Conservation (phyloP, 2,113 vertebrate genomes). For the Hepsetus odoe region DNA sequence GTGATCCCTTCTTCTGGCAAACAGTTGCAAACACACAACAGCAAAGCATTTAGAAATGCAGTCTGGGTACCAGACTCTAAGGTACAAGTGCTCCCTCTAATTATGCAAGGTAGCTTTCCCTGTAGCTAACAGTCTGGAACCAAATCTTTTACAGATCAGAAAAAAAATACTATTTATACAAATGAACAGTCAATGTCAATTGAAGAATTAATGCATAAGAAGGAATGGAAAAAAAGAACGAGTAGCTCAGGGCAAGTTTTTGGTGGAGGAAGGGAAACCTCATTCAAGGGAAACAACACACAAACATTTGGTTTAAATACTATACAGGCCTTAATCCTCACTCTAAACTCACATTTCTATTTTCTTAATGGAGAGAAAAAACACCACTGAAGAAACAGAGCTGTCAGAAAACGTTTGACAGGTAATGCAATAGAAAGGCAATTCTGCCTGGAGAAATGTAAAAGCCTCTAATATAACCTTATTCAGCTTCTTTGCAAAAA, state of each 20-base stretch:
- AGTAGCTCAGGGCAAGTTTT: background rate
- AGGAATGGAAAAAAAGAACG: background rate
- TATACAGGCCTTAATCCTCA: background rate
- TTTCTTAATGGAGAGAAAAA: background rate
- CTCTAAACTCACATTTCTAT: background rate
- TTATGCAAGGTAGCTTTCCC: background rate
- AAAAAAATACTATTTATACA: background rate
- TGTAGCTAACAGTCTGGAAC: slow-evolving; percentile 7
- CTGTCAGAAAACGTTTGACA: too few relatives aligned
- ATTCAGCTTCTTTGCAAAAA: background rate
- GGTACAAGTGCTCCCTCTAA: background rate
- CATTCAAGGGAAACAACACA: background rate
- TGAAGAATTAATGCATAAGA: background rate
- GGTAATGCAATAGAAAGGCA: background rate
- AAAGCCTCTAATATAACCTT: background rate
- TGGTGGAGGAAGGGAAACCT: background rate
- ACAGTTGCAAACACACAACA: background rate
- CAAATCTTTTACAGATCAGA: background rate
- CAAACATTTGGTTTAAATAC: background rate
- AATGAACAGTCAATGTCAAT: slow-evolving; percentile 6
- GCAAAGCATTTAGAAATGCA: background rate
- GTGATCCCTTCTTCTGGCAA: too few relatives aligned
- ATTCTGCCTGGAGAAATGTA: background rate
- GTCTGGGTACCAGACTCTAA: background rate
- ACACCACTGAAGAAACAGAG: background rate